A percentile compares a stretch with the other conserved stretches of the same genome.
Evolutionary conservation across 1,140 invertebrate genomes (phyloP).

Genomic region (Hesperophylax magnus): DNA sequence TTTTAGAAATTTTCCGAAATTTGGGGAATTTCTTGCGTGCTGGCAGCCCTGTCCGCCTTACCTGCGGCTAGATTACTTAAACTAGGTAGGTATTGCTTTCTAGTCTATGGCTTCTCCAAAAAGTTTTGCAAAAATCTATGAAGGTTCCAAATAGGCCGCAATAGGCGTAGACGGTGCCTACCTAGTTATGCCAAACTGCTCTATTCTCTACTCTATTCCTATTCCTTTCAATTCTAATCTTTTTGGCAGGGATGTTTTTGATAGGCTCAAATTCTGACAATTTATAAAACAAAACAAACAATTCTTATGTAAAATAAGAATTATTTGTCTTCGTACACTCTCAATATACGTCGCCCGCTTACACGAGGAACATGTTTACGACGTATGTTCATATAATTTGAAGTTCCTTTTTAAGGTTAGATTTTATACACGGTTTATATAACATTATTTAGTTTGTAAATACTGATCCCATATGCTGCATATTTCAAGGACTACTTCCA

Average conservation of each 20-base stretch:
- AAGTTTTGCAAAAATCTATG: no score
- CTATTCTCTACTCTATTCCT: no score
- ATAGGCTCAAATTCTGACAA: background rate
- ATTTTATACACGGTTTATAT: constrained; percentile 27
- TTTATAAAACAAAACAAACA: background rate
- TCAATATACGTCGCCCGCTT: no score
- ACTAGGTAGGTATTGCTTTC: no score
- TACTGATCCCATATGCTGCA: background rate
- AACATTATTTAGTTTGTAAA: constrained; percentile 28
- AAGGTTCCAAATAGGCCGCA: no score
- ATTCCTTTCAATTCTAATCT: background rate
- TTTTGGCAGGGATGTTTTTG: background rate
- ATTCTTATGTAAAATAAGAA: background rate
- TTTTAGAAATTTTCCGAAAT: no score
- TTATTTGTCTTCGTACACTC: no score
- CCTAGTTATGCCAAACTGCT: no score
- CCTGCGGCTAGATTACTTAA: background rate
- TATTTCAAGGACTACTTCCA: background rate
- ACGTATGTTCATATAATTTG: background rate
- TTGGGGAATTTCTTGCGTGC: no score
- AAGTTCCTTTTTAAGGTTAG: constrained; percentile 21
- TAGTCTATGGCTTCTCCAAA: no score
- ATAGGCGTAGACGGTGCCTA: no score
- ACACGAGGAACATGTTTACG: background rate
- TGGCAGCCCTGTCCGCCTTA: no score